Percentiles rank a stretch among this genome's conserved stretches.
Conservation (phyloP, 2,113 vertebrate genomes). For the Nymphicus hollandicus region DNA sequence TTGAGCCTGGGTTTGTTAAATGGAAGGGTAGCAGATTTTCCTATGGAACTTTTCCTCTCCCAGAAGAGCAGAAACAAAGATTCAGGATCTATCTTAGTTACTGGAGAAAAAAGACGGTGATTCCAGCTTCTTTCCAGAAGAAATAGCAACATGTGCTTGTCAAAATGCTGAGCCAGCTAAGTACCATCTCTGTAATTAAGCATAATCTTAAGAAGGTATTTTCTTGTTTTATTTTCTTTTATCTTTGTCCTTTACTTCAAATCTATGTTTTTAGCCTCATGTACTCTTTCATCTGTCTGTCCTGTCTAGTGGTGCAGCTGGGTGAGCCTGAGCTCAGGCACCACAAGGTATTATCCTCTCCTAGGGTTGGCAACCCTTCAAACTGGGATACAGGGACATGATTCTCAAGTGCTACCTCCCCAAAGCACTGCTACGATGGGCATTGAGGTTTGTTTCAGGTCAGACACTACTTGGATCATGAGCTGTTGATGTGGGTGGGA, state of each 20-base stretch:
- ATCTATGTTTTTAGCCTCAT: neutral
- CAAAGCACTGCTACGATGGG: neutral
- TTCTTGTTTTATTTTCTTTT: neutral
- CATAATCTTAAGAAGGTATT: neutral
- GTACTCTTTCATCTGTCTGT: neutral
- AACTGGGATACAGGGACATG: neutral
- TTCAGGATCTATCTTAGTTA: neutral
- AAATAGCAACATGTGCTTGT: neutral
- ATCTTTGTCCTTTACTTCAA: neutral
- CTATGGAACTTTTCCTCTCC: neutral
- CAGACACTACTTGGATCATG: neutral
- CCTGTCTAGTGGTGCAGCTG: neutral
- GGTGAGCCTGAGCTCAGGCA: neutral
- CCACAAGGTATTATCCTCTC: neutral
- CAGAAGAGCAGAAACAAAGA: neutral
- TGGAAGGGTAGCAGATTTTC: neutral
- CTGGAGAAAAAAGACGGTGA: neutral
- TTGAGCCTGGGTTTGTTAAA: neutral
- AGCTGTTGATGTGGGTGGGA: neutral
- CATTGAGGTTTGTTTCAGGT: neutral
- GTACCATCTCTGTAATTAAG: neutral
- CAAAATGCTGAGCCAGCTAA: neutral
- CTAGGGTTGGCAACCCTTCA: neutral
- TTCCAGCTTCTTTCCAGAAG: neutral
- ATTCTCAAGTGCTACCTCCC: neutral